A percentile compares a stretch with the other conserved stretches of the same genome.
phyloP scores from a whole-genome alignment of 2,113 vertebrate genomes.

The Empidonax alnorum region DNA sequence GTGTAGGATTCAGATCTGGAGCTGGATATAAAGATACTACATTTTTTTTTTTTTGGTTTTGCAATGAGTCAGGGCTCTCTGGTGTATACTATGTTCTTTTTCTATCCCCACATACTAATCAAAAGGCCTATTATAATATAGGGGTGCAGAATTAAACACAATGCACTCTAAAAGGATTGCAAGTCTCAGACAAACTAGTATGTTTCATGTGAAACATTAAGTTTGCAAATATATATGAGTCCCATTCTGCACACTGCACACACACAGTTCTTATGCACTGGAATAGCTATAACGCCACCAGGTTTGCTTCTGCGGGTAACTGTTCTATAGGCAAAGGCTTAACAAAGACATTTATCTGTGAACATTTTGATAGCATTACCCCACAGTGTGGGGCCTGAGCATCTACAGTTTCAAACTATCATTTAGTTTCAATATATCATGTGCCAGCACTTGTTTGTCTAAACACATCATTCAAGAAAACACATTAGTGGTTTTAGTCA shows the following conservation, averaged over 20 bases:
- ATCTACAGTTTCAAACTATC: conserved; percentile 31
- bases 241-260: not conserved
- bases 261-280: not conserved
- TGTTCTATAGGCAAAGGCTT: not conserved
- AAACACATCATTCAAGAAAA: conserved; percentile 54
- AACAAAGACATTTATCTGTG: conserved; percentile 42
- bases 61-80: not conserved
- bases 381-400: not conserved
- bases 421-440: conserved; percentile 42
- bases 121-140: not conserved
- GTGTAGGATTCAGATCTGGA: not conserved
- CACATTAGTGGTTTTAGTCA: conserved; percentile 51
- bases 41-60: not conserved
- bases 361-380: not conserved
- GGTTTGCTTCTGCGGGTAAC: not conserved
- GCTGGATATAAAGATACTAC: not conserved
- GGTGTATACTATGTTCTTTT: not conserved
- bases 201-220: not conserved
- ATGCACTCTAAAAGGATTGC: not conserved
- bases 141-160: not conserved
- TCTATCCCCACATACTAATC: not conserved
- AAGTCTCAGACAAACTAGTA: not conserved
- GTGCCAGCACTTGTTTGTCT: conserved; percentile 44
- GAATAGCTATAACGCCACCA: not conserved
- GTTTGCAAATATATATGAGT: not conserved